These are phyloP conservation scores for Troides oblongomaculatus DNA, from an alignment of 2,888 invertebrate genomes.

Conservation along the genomic window DNA sequence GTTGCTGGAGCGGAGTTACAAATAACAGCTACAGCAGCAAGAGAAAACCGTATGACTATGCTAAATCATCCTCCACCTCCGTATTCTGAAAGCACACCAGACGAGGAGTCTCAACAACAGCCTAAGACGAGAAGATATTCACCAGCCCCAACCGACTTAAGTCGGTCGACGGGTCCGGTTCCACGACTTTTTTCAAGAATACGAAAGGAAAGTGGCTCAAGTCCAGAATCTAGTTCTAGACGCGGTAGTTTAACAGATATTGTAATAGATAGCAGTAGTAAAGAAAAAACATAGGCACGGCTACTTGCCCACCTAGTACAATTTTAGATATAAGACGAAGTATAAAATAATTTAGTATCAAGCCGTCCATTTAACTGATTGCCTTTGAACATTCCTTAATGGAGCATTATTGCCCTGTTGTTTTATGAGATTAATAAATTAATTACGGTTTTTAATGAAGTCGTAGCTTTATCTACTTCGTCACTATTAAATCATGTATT, in stretches of 20 bases:
- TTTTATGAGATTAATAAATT: conserved; percentile 29
- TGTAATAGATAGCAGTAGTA: conserved; percentile 68
- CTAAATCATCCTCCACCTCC: conserved; percentile 72
- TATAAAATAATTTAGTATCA: conserved; percentile 40
- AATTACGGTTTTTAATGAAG: not conserved
- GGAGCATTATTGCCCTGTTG: conserved; percentile 12
- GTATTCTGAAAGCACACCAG: conserved; percentile 56
- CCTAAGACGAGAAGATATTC: conserved; percentile 66
- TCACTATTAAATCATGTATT: conserved; percentile 18
- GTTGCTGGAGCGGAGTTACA: conserved; percentile 70
- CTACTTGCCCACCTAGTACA: conserved; percentile 55
- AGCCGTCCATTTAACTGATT: conserved; percentile 31
- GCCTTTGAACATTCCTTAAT: conserved; percentile 26
- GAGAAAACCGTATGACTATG: conserved; percentile 71
- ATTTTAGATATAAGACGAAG: conserved; percentile 49
- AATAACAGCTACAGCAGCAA: conserved; percentile 65
- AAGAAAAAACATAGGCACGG: conserved; percentile 60
- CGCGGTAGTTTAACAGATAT: conserved; percentile 73
- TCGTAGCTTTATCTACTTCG: conserved; percentile 17
- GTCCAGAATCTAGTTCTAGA: conserved; percentile 55
- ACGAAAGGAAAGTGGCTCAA: conserved; percentile 61
- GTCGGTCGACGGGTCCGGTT: conserved; percentile 62
- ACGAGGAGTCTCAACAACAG: conserved; percentile 48
- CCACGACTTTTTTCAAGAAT: conserved; percentile 69
- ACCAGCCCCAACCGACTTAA: conserved; percentile 62